phyloP scores from a whole-genome alignment of 1,140 invertebrate genomes.

The Archivesica marissinica region DNA sequence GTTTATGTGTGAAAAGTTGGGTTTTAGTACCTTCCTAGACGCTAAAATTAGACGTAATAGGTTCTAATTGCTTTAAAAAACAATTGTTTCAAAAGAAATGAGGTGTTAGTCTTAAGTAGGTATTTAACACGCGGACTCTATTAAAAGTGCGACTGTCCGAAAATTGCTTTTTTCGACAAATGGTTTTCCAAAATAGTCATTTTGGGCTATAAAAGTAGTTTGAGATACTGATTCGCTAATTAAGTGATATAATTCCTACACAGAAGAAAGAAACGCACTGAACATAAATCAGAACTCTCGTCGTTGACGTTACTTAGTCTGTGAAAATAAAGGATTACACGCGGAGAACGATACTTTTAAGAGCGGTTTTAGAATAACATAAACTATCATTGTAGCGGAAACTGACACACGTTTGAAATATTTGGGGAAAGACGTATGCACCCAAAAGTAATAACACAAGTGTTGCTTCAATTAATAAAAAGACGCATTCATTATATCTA shows the following conservation, averaged over 20 bases:
- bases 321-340: too few relatives aligned
- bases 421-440: too few relatives aligned
- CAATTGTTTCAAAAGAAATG: conserved; percentile 42
- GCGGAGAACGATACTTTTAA: too few relatives aligned
- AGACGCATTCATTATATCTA: too few relatives aligned
- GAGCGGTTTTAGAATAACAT: too few relatives aligned
- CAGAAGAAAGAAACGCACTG: neutral
- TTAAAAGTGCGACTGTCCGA: conserved; percentile 22
- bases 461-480: too few relatives aligned
- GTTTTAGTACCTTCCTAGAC: conserved; percentile 20
- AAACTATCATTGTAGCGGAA: too few relatives aligned
- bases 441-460: too few relatives aligned
- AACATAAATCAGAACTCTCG: neutral
- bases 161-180: conserved; percentile 35
- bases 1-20: conserved; percentile 55
- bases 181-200: neutral
- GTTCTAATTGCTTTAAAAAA: conserved; percentile 46
- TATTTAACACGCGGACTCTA: conserved; percentile 15
- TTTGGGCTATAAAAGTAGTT: neutral
- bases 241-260: neutral
- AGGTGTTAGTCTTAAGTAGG: neutral
- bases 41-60: conserved; percentile 39
- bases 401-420: too few relatives aligned
- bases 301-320: neutral
- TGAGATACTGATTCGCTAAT: neutral